A percentile compares a stretch with the other conserved stretches of the same genome.
Conservation (phyloP, 1,140 invertebrate species). For the Coenobita brevimanus region DNA sequence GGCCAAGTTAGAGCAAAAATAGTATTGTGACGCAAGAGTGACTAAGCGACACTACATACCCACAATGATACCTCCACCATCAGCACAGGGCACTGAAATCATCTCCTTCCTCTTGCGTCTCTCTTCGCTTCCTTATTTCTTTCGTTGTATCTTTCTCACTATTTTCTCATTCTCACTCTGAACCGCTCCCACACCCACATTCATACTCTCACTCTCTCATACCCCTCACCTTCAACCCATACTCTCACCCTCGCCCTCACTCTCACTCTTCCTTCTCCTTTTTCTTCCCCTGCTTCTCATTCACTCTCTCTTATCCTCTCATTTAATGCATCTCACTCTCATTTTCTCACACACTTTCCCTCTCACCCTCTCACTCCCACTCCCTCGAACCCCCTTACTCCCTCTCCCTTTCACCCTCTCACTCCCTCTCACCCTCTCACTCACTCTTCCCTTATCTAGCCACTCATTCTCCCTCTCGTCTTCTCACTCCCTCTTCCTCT, state of each 20-base stretch:
- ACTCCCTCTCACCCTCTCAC: too few species aligned
- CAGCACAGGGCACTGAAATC: neutral
- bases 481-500: too few species aligned
- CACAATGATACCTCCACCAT: too few species aligned
- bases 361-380: neutral
- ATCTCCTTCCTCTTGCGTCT: slow-evolving; percentile 5
- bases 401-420: too few species aligned
- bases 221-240: neutral
- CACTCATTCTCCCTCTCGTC: too few species aligned
- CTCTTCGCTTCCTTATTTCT: slow-evolving; percentile 4
- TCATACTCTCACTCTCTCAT: neutral
- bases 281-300: neutral
- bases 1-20: too few species aligned
- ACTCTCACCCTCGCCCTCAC: too few species aligned
- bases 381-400: neutral
- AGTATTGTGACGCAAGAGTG: too few species aligned
- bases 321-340: neutral
- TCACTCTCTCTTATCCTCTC: neutral
- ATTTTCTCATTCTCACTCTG: neutral
- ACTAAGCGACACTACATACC: too few species aligned
- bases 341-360: neutral
- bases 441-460: too few species aligned
- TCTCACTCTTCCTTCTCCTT: neutral
- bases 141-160: neutral
- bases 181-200: neutral